Percentiles rank a stretch among this genome's conserved stretches.
Conservation (phyloP, 2,888 invertebrate species). For the Gnatocerus cornutus region DNA sequence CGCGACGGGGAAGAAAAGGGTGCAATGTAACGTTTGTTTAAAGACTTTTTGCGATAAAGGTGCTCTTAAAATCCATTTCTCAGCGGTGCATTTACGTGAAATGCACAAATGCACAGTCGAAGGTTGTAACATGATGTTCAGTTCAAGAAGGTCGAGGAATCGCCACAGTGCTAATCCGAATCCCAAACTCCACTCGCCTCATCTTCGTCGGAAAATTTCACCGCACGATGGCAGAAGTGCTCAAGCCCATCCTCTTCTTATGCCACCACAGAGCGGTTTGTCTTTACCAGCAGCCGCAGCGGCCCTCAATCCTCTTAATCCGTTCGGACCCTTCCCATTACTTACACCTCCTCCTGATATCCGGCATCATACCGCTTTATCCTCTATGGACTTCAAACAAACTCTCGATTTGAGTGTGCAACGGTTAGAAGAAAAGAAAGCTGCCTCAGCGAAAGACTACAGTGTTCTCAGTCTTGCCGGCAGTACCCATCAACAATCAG, state of each 20-base stretch:
- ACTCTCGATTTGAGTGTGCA: conserved; percentile 75
- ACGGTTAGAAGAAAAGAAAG: conserved; percentile 71
- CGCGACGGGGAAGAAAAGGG: conserved; percentile 95
- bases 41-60: conserved; percentile 99
- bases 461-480: conserved; percentile 62
- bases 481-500: conserved; percentile 63
- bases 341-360: conserved; percentile 81
- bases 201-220: conserved; percentile 93
- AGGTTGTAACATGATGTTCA: conserved; percentile 99
- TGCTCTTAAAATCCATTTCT: conserved; percentile 98
- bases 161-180: conserved; percentile 98
- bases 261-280: conserved; percentile 82
- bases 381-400: conserved; percentile 79
- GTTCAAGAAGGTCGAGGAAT: conserved; percentile 95
- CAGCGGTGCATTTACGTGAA: conserved; percentile 97
- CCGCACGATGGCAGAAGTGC: conserved; percentile 94
- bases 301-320: conserved; percentile 81
- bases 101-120: conserved; percentile 99
- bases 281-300: conserved; percentile 77
- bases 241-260: conserved; percentile 86
- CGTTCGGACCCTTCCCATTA: conserved; percentile 86
- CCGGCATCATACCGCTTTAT: conserved; percentile 75
- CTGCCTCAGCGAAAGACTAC: conserved; percentile 61
- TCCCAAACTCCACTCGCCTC: conserved; percentile 97
- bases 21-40: conserved; percentile 97